phyloP scores from a whole-genome alignment of 2,888 invertebrate genomes.

The Catocala fraxini region DNA sequence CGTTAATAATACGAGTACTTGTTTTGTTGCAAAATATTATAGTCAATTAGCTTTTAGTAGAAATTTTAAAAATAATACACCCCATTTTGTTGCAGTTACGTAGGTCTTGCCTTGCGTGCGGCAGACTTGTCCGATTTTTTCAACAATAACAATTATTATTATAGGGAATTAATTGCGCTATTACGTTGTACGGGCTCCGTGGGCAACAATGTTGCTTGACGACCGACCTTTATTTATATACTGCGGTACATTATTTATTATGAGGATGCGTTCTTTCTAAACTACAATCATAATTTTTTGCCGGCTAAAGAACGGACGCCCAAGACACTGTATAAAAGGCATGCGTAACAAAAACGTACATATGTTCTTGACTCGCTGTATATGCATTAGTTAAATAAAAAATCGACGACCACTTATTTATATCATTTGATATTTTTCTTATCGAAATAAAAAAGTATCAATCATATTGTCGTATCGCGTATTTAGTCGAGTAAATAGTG shows the following conservation, averaged over 20 bases:
- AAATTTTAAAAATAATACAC: constrained; percentile 6
- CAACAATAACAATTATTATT: constrained; percentile 29
- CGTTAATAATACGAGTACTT: too few species aligned
- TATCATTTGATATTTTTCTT: too few species aligned
- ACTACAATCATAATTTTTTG: constrained; percentile 20
- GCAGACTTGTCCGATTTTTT: constrained; percentile 18
- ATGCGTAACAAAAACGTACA: not conserved
- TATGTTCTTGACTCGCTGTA: too few species aligned
- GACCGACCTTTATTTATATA: constrained; percentile 54
- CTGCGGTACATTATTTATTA: constrained; percentile 49
- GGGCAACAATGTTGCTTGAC: constrained; percentile 56
- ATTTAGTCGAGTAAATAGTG: too few species aligned
- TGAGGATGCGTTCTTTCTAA: constrained; percentile 23
- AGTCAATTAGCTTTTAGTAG: not conserved
- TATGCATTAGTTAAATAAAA: too few species aligned
- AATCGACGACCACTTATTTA: too few species aligned
- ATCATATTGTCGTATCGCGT: too few species aligned
- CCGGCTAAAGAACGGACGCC: not conserved
- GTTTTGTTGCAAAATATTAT: not conserved
- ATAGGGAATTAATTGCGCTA: constrained; percentile 36
- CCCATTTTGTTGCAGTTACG: not conserved
- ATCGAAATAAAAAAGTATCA: too few species aligned
- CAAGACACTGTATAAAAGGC: not conserved
- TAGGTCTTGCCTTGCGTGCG: constrained; percentile 18
- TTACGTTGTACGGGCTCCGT: constrained; percentile 20